A percentile compares a stretch with the other conserved stretches of the same genome.
Conservation (phyloP, 2,797 vertebrate genomes). For the Sphenopsis melanotis region DNA sequence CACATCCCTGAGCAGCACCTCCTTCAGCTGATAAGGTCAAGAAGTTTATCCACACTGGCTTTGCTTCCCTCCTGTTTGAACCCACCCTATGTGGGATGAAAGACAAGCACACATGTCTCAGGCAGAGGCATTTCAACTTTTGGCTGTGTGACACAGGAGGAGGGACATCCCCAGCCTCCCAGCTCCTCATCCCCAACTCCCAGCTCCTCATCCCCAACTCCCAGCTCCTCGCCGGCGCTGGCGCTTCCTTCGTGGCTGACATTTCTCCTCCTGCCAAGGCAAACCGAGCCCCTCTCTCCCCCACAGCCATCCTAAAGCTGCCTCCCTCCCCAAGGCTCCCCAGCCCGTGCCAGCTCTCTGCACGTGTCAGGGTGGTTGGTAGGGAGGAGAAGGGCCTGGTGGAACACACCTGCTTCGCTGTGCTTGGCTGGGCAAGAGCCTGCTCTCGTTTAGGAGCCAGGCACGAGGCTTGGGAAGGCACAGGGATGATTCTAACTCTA, state of each 20-base stretch:
- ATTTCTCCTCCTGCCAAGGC: constrained; percentile 53
- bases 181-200: neutral
- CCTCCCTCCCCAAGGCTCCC: neutral
- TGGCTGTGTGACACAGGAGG: constrained; percentile 14
- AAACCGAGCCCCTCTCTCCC: neutral
- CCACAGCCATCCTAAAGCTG: neutral
- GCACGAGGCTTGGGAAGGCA: neutral
- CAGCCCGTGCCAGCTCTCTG: neutral
- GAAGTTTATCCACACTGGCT: neutral
- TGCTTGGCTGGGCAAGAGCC: neutral
- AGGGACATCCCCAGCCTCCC: neutral
- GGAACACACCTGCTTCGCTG: neutral
- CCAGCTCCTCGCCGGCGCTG: constrained; percentile 3
- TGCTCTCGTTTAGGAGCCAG: neutral
- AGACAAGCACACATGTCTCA: neutral
- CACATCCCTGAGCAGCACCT: neutral
- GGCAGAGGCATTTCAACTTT: neutral
- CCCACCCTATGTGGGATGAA: accelerated
- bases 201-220: neutral
- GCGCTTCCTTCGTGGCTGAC: constrained; percentile 5
- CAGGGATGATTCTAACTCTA: neutral
- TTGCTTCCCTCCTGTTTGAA: neutral
- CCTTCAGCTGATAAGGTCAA: neutral
- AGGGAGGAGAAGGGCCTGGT: neutral
- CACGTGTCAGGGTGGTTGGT: neutral